Evolutionary conservation across 1,140 invertebrate species (phyloP).

Genomic region (Drosophila nannoptera): DNA sequence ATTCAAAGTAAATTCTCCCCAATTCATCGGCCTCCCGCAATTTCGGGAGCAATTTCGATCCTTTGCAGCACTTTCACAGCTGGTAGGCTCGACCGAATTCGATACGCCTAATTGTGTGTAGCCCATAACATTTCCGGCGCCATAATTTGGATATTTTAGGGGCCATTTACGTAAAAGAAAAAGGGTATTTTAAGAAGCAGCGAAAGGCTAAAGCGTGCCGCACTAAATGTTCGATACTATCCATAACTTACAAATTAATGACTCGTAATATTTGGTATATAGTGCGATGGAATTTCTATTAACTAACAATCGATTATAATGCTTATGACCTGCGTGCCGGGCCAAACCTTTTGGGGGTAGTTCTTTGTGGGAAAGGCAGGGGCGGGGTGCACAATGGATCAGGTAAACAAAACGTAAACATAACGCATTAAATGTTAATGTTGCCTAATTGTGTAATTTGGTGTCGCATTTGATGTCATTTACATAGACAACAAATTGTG

Average conservation of each 20-base stretch:
- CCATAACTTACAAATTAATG: conserved; percentile 31
- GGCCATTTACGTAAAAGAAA: conserved; percentile 11
- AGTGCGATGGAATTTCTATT: conserved; percentile 53
- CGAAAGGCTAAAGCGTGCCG: conserved; percentile 2
- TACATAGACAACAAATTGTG: conserved; percentile 57
- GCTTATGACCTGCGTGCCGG: conserved; percentile 68
- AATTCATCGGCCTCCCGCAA: too few species aligned
- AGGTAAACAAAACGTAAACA: conserved; percentile 71
- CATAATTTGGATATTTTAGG: conserved; percentile 13
- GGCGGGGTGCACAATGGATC: conserved; percentile 13
- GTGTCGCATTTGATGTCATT: conserved; percentile 70
- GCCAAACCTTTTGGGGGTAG: conserved; percentile 10
- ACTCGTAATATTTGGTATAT: conserved; percentile 28
- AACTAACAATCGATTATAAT: conserved; percentile 66
- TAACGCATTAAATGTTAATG: conserved; percentile 77
- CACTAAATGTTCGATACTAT: conserved; percentile 14
- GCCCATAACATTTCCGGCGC: background rate
- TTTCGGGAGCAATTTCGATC: background rate
- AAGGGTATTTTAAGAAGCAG: conserved; percentile 15
- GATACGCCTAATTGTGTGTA: too few species aligned
- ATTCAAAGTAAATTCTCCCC: too few species aligned
- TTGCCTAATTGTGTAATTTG: conserved; percentile 77
- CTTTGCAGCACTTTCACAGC: too few species aligned
- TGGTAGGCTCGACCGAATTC: too few species aligned
- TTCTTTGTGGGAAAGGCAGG: background rate